Evolutionary conservation across 1,140 invertebrate genomes (phyloP).

Genomic region (Calosoma granatense): DNA sequence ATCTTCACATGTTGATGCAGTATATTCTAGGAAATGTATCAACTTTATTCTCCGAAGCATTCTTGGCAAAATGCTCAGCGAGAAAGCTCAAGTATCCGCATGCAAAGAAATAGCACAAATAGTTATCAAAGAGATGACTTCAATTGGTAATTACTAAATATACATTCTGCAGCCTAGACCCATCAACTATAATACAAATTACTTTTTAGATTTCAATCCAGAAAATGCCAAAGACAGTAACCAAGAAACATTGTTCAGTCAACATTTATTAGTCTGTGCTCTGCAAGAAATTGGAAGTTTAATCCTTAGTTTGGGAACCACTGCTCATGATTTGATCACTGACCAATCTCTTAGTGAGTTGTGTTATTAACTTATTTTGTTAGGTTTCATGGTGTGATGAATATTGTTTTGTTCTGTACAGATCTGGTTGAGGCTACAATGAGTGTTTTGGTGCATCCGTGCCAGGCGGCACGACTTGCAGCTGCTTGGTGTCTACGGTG

Average conservation of each 20-base stretch:
- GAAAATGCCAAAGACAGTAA: slow-evolving; percentile 85
- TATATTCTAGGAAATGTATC: slow-evolving; percentile 95
- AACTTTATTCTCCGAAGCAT: slow-evolving; percentile 88
- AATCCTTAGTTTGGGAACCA: slow-evolving; percentile 81
- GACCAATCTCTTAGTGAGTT: slow-evolving; percentile 71
- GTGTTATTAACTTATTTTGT: slow-evolving; percentile 11
- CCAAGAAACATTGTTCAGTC: slow-evolving; percentile 83
- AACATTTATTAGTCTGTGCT: slow-evolving; percentile 89
- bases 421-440: slow-evolving; percentile 47
- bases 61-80: slow-evolving; percentile 86
- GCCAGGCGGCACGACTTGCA: slow-evolving; percentile 79
- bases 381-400: not conserved
- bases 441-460: slow-evolving; percentile 84
- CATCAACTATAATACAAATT: too few relatives aligned
- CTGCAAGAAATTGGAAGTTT: slow-evolving; percentile 84
- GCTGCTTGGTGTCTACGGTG: slow-evolving; percentile 91
- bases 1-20: slow-evolving; percentile 91
- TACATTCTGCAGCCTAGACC: too few relatives aligned
- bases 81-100: slow-evolving; percentile 92
- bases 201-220: slow-evolving; percentile 63
- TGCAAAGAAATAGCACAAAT: slow-evolving; percentile 90
- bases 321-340: slow-evolving; percentile 75
- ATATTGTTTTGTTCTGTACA: slow-evolving; percentile 22
- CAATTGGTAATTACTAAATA: slow-evolving; percentile 48
- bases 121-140: slow-evolving; percentile 90